Conservation (phyloP, 1,140 invertebrate genomes). For the Hestina assimilis region DNA sequence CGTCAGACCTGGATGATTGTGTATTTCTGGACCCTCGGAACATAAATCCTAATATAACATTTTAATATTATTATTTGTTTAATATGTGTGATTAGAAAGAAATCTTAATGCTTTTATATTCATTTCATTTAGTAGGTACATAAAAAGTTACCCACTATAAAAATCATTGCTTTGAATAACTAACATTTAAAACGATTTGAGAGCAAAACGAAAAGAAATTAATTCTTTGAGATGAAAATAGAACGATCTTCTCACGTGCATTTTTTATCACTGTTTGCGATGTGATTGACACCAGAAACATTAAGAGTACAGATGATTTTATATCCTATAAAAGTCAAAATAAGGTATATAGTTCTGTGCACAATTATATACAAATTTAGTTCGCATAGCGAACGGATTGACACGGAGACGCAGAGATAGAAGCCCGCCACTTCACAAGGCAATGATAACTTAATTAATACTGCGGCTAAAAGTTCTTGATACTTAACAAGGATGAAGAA, state of each 20-base stretch:
- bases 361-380: too few species aligned
- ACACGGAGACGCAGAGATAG: not conserved
- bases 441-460: slow-evolving; percentile 6
- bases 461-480: not conserved
- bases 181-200: not conserved
- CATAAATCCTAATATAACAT: too few species aligned
- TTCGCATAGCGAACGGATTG: slow-evolving; percentile 1
- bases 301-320: not conserved
- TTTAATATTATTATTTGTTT: too few species aligned
- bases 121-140: too few species aligned
- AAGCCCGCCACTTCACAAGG: not conserved
- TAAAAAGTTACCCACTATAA: too few species aligned
- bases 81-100: too few species aligned
- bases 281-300: not conserved
- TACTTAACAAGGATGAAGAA: not conserved
- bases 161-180: too few species aligned
- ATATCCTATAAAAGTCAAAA: not conserved
- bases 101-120: too few species aligned
- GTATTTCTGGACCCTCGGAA: too few species aligned
- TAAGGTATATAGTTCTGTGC: too few species aligned
- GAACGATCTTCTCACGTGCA: slow-evolving; percentile 6
- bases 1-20: too few species aligned
- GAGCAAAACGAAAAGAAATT: not conserved
- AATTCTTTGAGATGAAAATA: slow-evolving; percentile 1
- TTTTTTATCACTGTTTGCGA: slow-evolving; percentile 8